Percentiles rank a stretch among this genome's conserved stretches.
Evolutionary conservation across 1,140 invertebrate species (phyloP).

Genomic region (Bombus difficillimus): DNA sequence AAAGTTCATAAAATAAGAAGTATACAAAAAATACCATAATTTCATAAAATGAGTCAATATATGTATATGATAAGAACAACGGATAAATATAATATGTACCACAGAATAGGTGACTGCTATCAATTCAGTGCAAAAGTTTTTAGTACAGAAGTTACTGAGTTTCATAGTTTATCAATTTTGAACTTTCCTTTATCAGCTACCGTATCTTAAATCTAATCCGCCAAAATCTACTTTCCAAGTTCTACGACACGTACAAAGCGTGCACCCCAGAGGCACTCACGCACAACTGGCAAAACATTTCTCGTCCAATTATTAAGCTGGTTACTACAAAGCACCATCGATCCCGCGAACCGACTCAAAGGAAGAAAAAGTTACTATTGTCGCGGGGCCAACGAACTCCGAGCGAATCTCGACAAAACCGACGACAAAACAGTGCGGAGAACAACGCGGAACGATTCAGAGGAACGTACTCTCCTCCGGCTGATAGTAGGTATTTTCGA

Average conservation of each 20-base stretch:
- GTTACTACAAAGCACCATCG: not conserved
- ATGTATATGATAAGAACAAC: too few species aligned
- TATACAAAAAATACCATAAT: too few species aligned
- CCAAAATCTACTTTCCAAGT: not conserved
- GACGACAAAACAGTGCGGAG: not conserved
- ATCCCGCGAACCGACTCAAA: not conserved
- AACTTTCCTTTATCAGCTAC: too few species aligned
- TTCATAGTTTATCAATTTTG: too few species aligned
- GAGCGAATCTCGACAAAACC: not conserved
- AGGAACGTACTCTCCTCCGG: not conserved
- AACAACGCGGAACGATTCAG: slow-evolving; percentile 18
- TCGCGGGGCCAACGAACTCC: not conserved
- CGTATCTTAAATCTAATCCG: not conserved
- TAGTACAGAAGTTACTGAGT: too few species aligned
- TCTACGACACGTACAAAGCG: not conserved
- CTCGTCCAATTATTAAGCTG: not conserved
- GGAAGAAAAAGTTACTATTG: not conserved
- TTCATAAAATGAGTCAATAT: too few species aligned
- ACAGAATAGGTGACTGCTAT: too few species aligned
- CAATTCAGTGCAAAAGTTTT: too few species aligned
- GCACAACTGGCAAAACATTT: not conserved
- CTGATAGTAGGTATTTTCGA: slow-evolving; percentile 11
- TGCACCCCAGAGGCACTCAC: not conserved
- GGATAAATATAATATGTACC: too few species aligned
- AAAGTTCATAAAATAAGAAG: too few species aligned